Evolutionary conservation across 2,113 vertebrate genomes (phyloP).

Genomic region (Zapus hudsonius): DNA sequence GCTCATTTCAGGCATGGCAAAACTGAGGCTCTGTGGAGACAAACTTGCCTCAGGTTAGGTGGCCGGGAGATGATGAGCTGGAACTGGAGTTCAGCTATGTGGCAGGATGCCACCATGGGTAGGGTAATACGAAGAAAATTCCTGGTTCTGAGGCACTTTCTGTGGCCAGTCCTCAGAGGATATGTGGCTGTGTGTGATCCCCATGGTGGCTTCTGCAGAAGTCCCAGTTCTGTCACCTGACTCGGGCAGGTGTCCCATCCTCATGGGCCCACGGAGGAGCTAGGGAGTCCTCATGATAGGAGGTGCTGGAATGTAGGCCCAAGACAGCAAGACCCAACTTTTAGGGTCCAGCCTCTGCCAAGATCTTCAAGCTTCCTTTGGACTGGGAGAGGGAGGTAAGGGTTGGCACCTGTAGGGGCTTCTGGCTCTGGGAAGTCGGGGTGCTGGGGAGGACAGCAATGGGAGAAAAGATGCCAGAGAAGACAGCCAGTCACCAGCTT

Average conservation of each 20-base stretch:
- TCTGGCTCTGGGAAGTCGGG: too few relatives aligned
- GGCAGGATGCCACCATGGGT: rapidly evolving
- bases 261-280: rapidly evolving
- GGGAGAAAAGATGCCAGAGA: background rate
- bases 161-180: background rate
- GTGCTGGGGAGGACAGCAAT: background rate
- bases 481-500: background rate
- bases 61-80: background rate
- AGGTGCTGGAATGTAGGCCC: background rate
- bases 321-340: rapidly evolving
- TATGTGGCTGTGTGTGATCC: rapidly evolving
- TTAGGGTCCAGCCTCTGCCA: background rate
- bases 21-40: background rate
- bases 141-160: background rate
- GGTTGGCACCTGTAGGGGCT: background rate
- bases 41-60: background rate
- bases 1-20: background rate
- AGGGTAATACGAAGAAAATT: background rate
- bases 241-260: background rate
- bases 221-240: background rate
- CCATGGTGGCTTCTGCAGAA: background rate
- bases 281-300: background rate
- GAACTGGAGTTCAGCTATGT: background rate
- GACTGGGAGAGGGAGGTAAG: background rate
- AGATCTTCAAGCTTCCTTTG: background rate